Conservation (phyloP, 2,888 invertebrate genomes). For the Halictus quadricinctus region DNA sequence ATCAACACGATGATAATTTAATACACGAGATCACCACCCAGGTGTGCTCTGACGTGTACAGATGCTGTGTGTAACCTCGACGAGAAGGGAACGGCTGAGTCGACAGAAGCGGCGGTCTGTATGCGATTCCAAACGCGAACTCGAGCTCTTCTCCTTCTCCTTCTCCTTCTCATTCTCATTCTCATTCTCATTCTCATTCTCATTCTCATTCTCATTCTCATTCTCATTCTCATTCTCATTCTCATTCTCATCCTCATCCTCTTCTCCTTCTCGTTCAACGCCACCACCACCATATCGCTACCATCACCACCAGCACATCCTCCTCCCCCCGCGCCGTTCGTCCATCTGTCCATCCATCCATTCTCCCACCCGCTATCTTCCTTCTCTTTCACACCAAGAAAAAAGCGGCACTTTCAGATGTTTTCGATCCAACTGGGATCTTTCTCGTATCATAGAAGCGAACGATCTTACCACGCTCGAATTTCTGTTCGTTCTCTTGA, state of each 20-base stretch:
- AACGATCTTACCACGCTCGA: neutral
- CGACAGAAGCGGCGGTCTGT: slow-evolving; percentile 44
- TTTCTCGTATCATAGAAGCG: neutral
- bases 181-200: neutral
- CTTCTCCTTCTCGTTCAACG: neutral
- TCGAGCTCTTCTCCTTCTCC: slow-evolving; percentile 1
- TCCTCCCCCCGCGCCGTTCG: neutral
- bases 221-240: neutral
- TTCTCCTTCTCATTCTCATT: neutral
- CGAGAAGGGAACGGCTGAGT: slow-evolving; percentile 53
- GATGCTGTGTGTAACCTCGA: slow-evolving; percentile 58
- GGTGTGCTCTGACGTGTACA: slow-evolving; percentile 68
- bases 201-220: neutral
- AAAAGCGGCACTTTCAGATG: neutral
- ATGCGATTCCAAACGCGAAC: slow-evolving; percentile 42
- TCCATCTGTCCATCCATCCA: neutral
- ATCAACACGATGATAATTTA: slow-evolving; percentile 76
- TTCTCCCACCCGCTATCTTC: neutral
- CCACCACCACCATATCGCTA: neutral
- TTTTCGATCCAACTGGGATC: neutral
- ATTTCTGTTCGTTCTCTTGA: neutral
- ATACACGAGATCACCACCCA: slow-evolving; percentile 74
- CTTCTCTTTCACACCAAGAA: neutral
- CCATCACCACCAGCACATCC: too few species aligned
- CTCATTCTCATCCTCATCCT: neutral